These are phyloP conservation scores for Chelon labrosus DNA, from an alignment of 2,797 vertebrate genomes.

Conservation along the genomic window DNA sequence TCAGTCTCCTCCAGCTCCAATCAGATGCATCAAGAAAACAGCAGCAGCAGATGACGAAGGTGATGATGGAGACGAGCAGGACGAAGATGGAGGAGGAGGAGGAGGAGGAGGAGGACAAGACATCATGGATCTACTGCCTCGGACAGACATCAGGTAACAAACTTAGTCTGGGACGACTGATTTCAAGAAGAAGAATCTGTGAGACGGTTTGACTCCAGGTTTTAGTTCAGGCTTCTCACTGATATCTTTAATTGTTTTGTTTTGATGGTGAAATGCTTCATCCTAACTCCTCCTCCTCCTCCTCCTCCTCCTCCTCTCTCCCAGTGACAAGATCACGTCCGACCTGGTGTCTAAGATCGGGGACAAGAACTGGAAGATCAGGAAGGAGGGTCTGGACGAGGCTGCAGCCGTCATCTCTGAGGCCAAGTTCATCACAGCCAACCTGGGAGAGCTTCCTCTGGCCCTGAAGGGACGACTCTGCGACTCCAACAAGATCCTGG, in stretches of 20 bases:
- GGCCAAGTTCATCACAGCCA: slow-evolving; percentile 95
- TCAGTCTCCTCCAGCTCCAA: slow-evolving; percentile 89
- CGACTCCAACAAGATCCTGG: slow-evolving; percentile 99
- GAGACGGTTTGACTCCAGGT: too few species aligned
- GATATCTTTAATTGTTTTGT: too few species aligned
- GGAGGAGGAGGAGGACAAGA: slow-evolving; percentile 81
- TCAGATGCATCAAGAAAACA: slow-evolving; percentile 83
- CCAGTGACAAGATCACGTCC: slow-evolving; percentile 93
- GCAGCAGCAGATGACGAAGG: slow-evolving; percentile 74
- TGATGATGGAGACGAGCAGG: slow-evolving; percentile 80
- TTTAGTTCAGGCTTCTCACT: too few species aligned
- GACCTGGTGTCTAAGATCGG: slow-evolving; percentile 93
- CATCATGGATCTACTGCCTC: slow-evolving; percentile 94
- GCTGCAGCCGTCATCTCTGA: slow-evolving; percentile 92
- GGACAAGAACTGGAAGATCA: slow-evolving; percentile 99
- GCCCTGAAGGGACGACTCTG: slow-evolving; percentile 92
- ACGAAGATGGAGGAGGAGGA: slow-evolving; percentile 83
- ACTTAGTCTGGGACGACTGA: too few species aligned
- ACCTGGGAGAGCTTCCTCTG: slow-evolving; percentile 92
- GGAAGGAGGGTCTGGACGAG: slow-evolving; percentile 98
- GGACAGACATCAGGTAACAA: slow-evolving; percentile 91
- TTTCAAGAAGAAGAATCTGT: too few species aligned
- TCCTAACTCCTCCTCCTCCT: too few species aligned
- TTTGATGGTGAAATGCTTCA: too few species aligned
- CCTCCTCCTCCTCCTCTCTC: slow-evolving; percentile 11